Evolutionary conservation across 53 echinoderm and acorn worm species (phyloP).

Genomic region (Antedon mediterranea): DNA sequence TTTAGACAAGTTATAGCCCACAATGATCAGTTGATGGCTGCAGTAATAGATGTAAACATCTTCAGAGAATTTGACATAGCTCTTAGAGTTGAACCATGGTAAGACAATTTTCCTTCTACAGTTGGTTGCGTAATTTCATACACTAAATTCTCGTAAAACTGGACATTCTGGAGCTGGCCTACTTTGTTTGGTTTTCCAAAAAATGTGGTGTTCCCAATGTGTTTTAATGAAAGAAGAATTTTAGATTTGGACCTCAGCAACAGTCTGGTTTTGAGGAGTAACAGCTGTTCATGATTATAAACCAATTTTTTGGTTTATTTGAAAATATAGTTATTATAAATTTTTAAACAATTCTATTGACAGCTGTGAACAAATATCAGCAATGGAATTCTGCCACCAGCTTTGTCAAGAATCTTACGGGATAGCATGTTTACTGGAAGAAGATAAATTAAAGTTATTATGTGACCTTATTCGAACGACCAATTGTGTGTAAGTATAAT

Average conservation of each 20-base stretch:
- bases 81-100: background rate
- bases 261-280: no score
- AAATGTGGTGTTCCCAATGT: no score
- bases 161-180: no score
- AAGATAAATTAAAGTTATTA: slow-evolving; percentile 12
- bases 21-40: background rate
- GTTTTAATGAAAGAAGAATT: no score
- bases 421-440: slow-evolving; percentile 29
- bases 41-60: background rate
- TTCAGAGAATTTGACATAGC: background rate
- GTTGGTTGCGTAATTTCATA: no score
- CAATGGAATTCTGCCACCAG: slow-evolving; percentile 17
- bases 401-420: slow-evolving; percentile 25
- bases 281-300: no score
- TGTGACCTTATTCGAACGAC: background rate
- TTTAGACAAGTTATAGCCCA: background rate
- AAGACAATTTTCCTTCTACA: no score
- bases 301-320: no score
- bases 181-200: no score
- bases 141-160: no score
- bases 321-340: no score
- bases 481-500: background rate
- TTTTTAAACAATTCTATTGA: background rate
- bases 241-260: no score
- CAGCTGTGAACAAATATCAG: slow-evolving; percentile 25